These are phyloP conservation scores for Seriola dumerili DNA, from an alignment of 2,113 vertebrate species.

Conservation along the genomic window DNA sequence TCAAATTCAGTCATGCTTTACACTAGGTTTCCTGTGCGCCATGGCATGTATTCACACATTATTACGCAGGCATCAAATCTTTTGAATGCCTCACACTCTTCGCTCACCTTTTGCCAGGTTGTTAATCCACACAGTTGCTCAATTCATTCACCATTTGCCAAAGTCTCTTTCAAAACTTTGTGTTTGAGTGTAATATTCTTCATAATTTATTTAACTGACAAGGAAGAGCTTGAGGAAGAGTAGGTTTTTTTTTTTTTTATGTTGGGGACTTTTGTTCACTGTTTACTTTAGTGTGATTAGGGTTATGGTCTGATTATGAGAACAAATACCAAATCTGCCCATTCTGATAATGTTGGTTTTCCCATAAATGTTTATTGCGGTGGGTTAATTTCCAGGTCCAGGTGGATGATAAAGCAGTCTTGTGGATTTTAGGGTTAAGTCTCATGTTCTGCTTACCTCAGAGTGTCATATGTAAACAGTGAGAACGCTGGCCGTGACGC, in stretches of 20 bases:
- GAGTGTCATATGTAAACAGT: slow-evolving; percentile 68
- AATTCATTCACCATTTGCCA: slow-evolving; percentile 45
- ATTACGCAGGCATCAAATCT: slow-evolving; percentile 68
- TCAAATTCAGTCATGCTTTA: slow-evolving; percentile 63
- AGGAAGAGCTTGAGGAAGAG: slow-evolving; percentile 33
- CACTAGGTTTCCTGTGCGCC: slow-evolving; percentile 74
- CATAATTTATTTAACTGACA: slow-evolving; percentile 8
- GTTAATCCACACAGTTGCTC: slow-evolving; percentile 56
- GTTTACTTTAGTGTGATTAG: slow-evolving; percentile 51
- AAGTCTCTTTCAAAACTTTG: slow-evolving; percentile 20
- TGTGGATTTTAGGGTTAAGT: slow-evolving; percentile 66
- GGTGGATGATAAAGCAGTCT: slow-evolving; percentile 65
- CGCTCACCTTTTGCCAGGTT: slow-evolving; percentile 53
- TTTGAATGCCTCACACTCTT: slow-evolving; percentile 60
- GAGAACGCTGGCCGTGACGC: slow-evolving; percentile 68
- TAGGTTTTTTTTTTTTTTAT: slow-evolving; percentile 15
- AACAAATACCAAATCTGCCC: slow-evolving; percentile 63
- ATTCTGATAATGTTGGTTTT: slow-evolving; percentile 48
- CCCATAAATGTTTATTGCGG: slow-evolving; percentile 59
- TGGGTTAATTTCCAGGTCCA: slow-evolving; percentile 71
- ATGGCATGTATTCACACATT: slow-evolving; percentile 73
- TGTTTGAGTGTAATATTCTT: slow-evolving; percentile 4
- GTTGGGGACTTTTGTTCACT: slow-evolving; percentile 50
- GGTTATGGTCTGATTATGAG: slow-evolving; percentile 42
- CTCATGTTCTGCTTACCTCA: slow-evolving; percentile 62